Conservation (phyloP, 2,797 vertebrate species). For the Anguilla marmorata region DNA sequence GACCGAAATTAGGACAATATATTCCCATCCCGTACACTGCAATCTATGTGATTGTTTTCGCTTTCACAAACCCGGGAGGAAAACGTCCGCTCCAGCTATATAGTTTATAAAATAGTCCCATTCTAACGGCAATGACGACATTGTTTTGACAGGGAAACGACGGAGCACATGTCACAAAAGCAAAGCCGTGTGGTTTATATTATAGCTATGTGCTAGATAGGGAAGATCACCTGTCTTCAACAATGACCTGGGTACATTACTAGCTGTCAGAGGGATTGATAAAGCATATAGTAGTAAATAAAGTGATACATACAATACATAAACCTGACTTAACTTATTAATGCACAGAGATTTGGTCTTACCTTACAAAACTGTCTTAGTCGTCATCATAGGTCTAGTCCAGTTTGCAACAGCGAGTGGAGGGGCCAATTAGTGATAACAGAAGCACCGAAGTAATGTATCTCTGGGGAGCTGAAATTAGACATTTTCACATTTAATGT, state of each 20-base stretch:
- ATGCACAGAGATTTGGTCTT: not conserved
- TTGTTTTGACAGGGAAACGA: not conserved
- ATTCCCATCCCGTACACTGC: not conserved
- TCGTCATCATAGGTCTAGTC: constrained; percentile 12
- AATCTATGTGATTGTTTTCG: not conserved
- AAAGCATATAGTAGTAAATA: not conserved
- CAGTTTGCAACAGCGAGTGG: not conserved
- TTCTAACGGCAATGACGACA: not conserved
- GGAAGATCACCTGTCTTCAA: not conserved
- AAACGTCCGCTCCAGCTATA: not conserved
- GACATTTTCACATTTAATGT: not conserved
- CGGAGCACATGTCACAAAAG: no score
- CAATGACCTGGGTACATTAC: not conserved
- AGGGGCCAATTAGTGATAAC: not conserved
- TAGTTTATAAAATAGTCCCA: not conserved
- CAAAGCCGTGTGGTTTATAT: not conserved
- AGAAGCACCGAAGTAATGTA: not conserved
- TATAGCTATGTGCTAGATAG: not conserved
- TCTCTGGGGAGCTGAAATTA: not conserved
- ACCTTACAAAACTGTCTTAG: constrained; percentile 8
- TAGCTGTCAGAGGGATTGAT: not conserved
- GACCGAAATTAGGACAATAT: not conserved
- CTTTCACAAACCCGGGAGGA: not conserved
- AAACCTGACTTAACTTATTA: not conserved
- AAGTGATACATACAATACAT: no score